Evolutionary conservation across 2,797 vertebrate genomes (phyloP), one percentile per base, ranked within the genome.

Genomic region (Danio jaintianensis): DNA sequence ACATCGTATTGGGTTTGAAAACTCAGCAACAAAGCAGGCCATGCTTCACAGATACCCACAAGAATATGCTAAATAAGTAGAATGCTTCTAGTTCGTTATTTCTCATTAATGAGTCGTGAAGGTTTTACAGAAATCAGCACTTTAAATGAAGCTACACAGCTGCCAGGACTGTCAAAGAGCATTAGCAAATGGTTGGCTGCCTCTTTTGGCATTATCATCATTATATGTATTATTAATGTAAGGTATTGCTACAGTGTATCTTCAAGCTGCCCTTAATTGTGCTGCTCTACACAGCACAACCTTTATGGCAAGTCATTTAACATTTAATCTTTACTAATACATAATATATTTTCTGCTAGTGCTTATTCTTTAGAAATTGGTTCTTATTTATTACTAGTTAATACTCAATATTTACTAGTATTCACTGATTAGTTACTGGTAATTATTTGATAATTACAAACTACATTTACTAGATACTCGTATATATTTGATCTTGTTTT

Each of bases 201-300:
- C n/a, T 11, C 4, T 78, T 78, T 78, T 53, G 59, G 59, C 20
- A 61, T 75, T 50, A 73, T 43, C 52, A 45, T 73, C 67, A 79
- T 71, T 53, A 52, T 63, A 62, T 45, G 20, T 58, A 50, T 73
- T 64, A 38, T 66, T 66, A 55, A 73, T 64, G 20, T 64, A 72
- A 47, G 42, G 13, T 61, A 79, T 70, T 53, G 18, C 38, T 43
- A 72, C 7, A 47, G 55, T 15, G n/a, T 4, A 55, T 56, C 59
- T 64, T 6, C 16, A 1, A 43, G 50, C 47, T 61, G 18, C 63
- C 15, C 53, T 58, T 69, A 42, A 29, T 52, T 69, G 43, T 58
- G 50, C 7, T 74, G 18, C 47, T 6, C 63, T 56, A 62, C 22
- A 55, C 63, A 42, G 52, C 10, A 74, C 36, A 75, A 74, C 63